Conservation (phyloP, 2,888 invertebrate species). For the Drosophila demipolita region DNA sequence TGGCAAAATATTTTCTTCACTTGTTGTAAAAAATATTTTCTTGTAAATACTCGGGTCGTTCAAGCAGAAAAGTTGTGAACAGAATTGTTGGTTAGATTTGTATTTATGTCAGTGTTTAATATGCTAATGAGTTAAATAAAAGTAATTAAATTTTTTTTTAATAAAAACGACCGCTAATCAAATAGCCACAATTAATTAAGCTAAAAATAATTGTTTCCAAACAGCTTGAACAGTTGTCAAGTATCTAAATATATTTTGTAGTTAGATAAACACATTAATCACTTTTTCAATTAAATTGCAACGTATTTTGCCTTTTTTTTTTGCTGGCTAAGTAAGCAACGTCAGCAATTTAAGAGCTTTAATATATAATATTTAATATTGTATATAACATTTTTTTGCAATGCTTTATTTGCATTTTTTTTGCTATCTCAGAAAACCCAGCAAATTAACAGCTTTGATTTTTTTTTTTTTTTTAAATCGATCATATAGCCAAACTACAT, state of each 20-base stretch:
- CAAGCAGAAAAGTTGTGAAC: neutral
- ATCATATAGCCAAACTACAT: neutral
- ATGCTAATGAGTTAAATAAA: neutral
- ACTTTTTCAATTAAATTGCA: neutral
- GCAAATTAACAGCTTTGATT: neutral
- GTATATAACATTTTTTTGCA: too few species aligned
- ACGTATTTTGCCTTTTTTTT: neutral
- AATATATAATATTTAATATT: neutral
- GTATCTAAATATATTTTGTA: neutral
- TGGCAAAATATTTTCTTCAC: neutral
- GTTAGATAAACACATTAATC: neutral
- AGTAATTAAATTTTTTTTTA: neutral
- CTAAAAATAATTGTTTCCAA: too few species aligned
- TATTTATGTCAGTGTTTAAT: neutral
- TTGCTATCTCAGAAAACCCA: neutral
- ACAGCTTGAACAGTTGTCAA: neutral
- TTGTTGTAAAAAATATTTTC: neutral
- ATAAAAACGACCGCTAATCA: neutral
- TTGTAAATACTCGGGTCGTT: neutral
- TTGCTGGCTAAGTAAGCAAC: neutral
- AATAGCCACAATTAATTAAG: neutral
- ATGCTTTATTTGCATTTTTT: too few species aligned
- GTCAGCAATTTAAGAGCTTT: neutral
- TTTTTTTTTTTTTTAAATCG: neutral
- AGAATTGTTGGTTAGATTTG: neutral